Percentiles rank a stretch among this genome's conserved stretches.
Conservation (phyloP, 2,113 vertebrate species). For the Cololabis saira region DNA sequence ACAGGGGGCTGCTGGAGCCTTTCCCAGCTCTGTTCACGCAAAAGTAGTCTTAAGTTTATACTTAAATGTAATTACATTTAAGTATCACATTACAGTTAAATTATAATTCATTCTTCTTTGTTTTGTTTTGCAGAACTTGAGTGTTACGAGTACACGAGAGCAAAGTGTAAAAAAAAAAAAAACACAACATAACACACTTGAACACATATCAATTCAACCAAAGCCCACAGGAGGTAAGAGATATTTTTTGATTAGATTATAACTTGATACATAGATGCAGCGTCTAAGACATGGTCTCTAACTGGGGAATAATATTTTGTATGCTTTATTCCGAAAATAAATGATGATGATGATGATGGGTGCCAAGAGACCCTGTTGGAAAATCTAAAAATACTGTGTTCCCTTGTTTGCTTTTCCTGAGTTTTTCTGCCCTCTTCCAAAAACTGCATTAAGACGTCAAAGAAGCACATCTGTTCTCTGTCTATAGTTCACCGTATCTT, state of each 20-base stretch:
- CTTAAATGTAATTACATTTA: too few species aligned
- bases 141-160: not conserved
- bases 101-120: too few species aligned
- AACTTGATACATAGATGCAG: not conserved
- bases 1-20: too few species aligned
- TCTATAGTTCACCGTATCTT: slow-evolving; percentile 15
- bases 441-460: slow-evolving; percentile 30
- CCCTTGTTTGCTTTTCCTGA: slow-evolving; percentile 62
- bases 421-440: slow-evolving; percentile 9
- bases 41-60: too few species aligned
- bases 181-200: not conserved
- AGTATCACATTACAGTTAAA: too few species aligned
- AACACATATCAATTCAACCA: not conserved
- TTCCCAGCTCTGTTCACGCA: too few species aligned
- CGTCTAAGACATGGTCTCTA: slow-evolving; percentile 13
- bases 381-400: slow-evolving; percentile 75
- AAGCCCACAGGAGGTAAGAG: not conserved
- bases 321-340: slow-evolving; percentile 61
- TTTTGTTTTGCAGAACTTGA: not conserved
- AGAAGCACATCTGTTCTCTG: slow-evolving; percentile 8
- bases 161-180: not conserved
- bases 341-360: slow-evolving; percentile 51
- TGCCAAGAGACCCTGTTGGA: slow-evolving; percentile 67
- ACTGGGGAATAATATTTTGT: slow-evolving; percentile 26
- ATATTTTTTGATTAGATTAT: not conserved